Base-by-base conservation (phyloP, 1,140 invertebrate species). In the Phymorhynchus buccinoides region DNA sequence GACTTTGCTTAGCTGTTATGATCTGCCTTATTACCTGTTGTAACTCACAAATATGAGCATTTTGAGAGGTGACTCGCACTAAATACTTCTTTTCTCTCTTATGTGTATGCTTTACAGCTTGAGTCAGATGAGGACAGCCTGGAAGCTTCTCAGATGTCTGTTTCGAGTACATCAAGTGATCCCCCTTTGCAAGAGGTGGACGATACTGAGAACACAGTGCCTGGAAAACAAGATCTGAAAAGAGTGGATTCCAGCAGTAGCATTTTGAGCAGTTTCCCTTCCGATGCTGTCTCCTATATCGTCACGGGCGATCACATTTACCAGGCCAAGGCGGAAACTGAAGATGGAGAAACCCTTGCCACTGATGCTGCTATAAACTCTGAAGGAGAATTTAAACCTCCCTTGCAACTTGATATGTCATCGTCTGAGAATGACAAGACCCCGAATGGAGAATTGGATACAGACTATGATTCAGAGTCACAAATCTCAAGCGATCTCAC, bases 211-310 rank as follows among this genome's bases (percentile, higher is more conserved):
- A 37, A 35, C 18, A 18, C 68, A 6, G 35, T 41, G 35, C 27
- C 37, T 37, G 35, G 7, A 12, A 37, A 71, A 3, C 6, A 12
- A 4, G 6, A n/a, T 6, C 30, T 71, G 35, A 75, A 75, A 27
- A 75, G 73, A 75, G 73, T 75, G 37, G 73, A 75, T 16, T 75
- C 73, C 4, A 39, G 42, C 35, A 75, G 73, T 37, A 3, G 73
- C 37, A 41, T 37, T 27, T 27, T 75, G 9, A 37, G 32, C 35
- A 75, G 73, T 37, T 14, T 75, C 41, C 37, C 73, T 9, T 75
- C 73, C 9, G 73, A 75, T 35, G 73, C 41, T 41, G 37, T 75
- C 1, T 41, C 35, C 37, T 75, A 22, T 41, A 39, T 37, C 1
- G 73, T 75, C 35, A 75, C 73, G 3, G 73, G 27, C 2, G 73